These are phyloP conservation scores for Mesembrinibis cayennensis DNA, from an alignment of 2,113 vertebrate species.

Conservation along the genomic window DNA sequence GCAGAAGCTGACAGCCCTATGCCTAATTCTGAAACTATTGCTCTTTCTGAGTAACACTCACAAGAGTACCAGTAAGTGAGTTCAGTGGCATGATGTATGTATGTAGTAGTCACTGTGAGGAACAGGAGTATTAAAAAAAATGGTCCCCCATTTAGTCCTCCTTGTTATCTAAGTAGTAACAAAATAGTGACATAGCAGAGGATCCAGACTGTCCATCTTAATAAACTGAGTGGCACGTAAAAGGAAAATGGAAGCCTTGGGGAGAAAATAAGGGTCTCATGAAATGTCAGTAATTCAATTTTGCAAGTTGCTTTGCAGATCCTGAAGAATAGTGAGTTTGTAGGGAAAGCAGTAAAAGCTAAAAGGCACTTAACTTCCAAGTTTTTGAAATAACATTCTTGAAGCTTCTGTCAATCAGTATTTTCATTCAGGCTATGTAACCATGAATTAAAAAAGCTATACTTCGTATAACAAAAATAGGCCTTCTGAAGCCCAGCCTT, in stretches of 20 bases:
- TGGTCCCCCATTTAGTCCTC: background rate
- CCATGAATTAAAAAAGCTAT: background rate
- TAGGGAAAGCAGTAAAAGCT: background rate
- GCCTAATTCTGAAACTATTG: background rate
- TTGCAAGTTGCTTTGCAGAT: background rate
- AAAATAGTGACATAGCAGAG: background rate
- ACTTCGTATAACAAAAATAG: background rate
- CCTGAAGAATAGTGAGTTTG: background rate
- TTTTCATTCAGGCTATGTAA: background rate
- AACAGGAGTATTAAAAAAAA: background rate
- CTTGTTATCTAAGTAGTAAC: background rate
- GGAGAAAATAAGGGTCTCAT: background rate
- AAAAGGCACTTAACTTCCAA: background rate
- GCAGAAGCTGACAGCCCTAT: background rate
- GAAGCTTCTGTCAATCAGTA: background rate
- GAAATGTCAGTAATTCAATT: background rate
- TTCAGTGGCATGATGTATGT: background rate
- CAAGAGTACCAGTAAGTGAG: background rate
- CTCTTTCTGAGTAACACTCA: background rate
- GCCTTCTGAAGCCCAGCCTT: background rate
- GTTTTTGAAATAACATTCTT: background rate
- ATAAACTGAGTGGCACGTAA: background rate
- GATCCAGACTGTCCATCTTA: background rate
- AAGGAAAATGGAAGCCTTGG: background rate
- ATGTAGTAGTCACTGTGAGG: background rate